Evolutionary conservation across 2,113 vertebrate species (phyloP), one percentile per base, ranked within the genome.

Genomic region (Osmerus mordax): DNA sequence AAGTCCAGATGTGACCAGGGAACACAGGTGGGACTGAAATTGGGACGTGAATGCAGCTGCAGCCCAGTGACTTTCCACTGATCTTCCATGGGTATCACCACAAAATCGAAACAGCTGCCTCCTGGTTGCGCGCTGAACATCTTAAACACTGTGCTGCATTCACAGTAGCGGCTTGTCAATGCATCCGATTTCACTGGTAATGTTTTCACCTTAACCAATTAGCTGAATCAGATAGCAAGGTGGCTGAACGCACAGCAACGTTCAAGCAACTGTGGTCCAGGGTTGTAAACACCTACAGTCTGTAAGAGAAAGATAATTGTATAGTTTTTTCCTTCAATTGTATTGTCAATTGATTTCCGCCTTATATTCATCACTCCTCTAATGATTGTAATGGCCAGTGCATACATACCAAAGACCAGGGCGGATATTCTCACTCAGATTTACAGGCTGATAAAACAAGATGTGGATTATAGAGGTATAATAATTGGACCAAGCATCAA

Each of bases 181-280:
- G 81, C 67, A 67, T 60, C 60, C 72, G 76, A 84, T 84, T 84
- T 80, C 73, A 81, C 18, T 77, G 77, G 84, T 85, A 65, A 73
- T 72, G 74, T 75, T 76, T 76, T 60, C 52, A 61, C 65, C 67
- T 70, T 70, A 75, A 79, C 63, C 28, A 65, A 81, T 84, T 74
- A 77, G 66, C 69, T 71, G 28, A 76, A 80, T 80, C 61, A 64
- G 76, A 56, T n/a, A 56, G 54, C n/a, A n/a, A 56, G 54, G 54
- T 18, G 54, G 54, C 16, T 16, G 14, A 15, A 3, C 8, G 54
- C 54, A 56, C 54, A 18, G 54, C 54, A 56, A 47, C 1, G 9
- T 47, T 47, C 41, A 47, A 47, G 41, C 7, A 47, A 47, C 41
- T 47, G 41, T 47, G 41, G 41, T 2, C 32, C 8, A 47, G 41